A percentile compares a stretch with the other conserved stretches of the same genome.
Evolutionary conservation across 2,797 vertebrate genomes (phyloP).

Genomic region (Heliangelus exortis): DNA sequence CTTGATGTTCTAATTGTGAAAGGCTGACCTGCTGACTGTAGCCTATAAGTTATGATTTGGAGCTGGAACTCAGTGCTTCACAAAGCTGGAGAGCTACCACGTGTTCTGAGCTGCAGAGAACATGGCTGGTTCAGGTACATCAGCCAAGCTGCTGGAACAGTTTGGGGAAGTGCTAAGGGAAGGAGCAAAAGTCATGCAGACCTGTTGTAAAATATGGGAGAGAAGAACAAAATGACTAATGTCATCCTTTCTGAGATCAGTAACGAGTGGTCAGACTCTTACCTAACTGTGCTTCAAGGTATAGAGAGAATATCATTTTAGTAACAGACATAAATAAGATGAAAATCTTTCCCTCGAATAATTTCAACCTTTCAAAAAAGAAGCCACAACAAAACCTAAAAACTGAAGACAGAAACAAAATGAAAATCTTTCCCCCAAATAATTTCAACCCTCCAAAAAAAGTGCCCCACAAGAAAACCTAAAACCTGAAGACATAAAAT

Average conservation of each 20-base stretch:
- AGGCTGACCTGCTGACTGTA: not conserved
- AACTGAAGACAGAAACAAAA: not conserved
- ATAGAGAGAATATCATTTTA: not conserved
- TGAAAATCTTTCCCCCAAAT: not conserved
- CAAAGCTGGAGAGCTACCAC: not conserved
- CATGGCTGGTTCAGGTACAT: not conserved
- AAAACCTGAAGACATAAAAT: not conserved
- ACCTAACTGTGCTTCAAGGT: not conserved
- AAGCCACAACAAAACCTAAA: too few relatives aligned
- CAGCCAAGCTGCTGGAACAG: not conserved
- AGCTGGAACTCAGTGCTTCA: not conserved
- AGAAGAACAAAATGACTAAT: not conserved
- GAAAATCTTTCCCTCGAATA: not conserved
- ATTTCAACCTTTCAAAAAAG: not conserved
- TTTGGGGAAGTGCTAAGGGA: not conserved
- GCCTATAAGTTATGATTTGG: not conserved
- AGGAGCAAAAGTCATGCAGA: not conserved
- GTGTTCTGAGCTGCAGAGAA: slow-evolving; percentile 1
- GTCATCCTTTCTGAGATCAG: not conserved
- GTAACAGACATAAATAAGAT: not conserved
- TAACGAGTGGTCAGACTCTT: not conserved
- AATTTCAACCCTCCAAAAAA: not conserved
- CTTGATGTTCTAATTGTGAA: not conserved
- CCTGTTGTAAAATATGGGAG: not conserved
- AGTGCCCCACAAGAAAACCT: fast-evolving